Evolutionary conservation across 2,888 invertebrate genomes (phyloP).

Genomic region (Lepidochitona cinerea): DNA sequence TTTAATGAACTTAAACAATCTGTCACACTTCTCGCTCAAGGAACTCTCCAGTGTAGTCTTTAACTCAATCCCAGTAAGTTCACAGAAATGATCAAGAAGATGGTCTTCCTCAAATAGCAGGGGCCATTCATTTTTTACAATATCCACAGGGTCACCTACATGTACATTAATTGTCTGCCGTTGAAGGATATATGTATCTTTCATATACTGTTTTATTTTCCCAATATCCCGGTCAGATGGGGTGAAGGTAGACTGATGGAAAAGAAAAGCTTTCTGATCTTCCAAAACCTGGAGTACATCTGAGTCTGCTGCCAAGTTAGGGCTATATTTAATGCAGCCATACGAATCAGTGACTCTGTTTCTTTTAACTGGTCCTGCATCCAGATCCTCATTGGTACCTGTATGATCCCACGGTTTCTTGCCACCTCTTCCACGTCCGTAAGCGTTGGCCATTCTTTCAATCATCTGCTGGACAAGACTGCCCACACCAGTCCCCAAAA

Average conservation of each 20-base stretch:
- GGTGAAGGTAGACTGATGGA: too few species aligned
- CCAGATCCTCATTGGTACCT: background rate
- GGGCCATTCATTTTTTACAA: constrained; percentile 2
- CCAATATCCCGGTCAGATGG: background rate
- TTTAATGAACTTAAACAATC: background rate
- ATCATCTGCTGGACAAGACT: background rate
- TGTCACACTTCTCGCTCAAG: background rate
- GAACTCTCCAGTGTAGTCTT: background rate
- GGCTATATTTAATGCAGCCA: background rate
- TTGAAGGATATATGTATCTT: background rate
- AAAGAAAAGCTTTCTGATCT: too few species aligned
- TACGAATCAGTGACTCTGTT: background rate
- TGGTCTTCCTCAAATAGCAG: background rate
- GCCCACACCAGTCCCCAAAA: background rate
- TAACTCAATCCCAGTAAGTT: background rate
- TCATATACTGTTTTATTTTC: background rate
- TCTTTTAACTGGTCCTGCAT: too few species aligned
- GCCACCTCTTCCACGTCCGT: background rate
- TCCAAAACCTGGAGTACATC: too few species aligned
- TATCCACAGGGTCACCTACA: background rate
- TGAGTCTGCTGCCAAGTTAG: background rate
- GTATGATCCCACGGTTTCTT: background rate
- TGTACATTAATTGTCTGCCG: background rate
- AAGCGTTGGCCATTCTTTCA: background rate
- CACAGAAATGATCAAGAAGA: background rate